These are phyloP conservation scores for Pharmacophagus antenor DNA, from an alignment of 2,888 invertebrate genomes.

Conservation along the genomic window DNA sequence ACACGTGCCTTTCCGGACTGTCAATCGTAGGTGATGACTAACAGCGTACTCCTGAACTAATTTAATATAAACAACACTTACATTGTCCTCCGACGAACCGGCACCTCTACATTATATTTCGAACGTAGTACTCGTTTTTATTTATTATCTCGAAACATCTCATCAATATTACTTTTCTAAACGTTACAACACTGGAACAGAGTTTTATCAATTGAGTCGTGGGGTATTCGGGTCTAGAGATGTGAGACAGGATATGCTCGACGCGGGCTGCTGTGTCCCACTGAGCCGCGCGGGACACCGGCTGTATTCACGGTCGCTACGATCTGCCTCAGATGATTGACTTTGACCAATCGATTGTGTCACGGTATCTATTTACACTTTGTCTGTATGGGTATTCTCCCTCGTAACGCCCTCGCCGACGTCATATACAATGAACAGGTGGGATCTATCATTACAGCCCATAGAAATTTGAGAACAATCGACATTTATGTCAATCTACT, in stretches of 20 bases:
- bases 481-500: slow-evolving; percentile 24
- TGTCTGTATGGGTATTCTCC: slow-evolving; percentile 46
- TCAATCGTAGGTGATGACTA: slow-evolving; percentile 18
- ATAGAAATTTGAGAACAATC: slow-evolving; percentile 26
- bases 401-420: slow-evolving; percentile 55
- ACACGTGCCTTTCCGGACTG: slow-evolving; percentile 26
- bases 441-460: slow-evolving; percentile 42
- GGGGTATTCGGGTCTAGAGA: slow-evolving; percentile 21
- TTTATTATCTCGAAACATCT: slow-evolving; percentile 49
- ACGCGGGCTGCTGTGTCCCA: slow-evolving; percentile 62
- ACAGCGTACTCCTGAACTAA: slow-evolving; percentile 26
- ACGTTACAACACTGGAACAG: slow-evolving; percentile 40
- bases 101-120: slow-evolving; percentile 73
- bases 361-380: slow-evolving; percentile 60
- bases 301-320: slow-evolving; percentile 73
- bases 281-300: slow-evolving; percentile 57
- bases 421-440: slow-evolving; percentile 50
- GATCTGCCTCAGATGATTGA: slow-evolving; percentile 73
- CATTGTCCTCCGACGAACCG: slow-evolving; percentile 71
- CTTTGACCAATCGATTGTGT: slow-evolving; percentile 71
- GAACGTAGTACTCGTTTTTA: slow-evolving; percentile 45
- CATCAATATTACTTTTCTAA: slow-evolving; percentile 36
- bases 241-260: slow-evolving; percentile 53
- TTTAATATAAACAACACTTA: slow-evolving; percentile 51
- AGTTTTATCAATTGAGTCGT: slow-evolving; percentile 28